Conservation (phyloP, 2,113 vertebrate genomes). For the Hylia prasina region DNA sequence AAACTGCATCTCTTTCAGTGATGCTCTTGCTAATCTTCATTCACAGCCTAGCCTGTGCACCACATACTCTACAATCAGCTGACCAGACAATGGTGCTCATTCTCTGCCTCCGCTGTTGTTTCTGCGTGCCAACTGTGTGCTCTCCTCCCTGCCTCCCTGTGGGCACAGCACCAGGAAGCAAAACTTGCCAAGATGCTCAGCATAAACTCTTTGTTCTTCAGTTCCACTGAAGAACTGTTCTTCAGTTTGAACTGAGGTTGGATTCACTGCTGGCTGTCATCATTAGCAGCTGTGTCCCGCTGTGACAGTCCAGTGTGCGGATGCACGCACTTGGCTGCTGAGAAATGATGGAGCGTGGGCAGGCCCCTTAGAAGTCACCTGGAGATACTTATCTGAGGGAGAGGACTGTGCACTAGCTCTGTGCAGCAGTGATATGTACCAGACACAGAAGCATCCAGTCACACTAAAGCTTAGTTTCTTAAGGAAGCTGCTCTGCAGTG, state of each 20-base stretch:
- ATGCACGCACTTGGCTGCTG: not conserved
- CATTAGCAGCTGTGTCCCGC: not conserved
- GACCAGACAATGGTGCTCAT: not conserved
- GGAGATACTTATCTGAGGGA: not conserved
- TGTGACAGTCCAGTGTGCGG: not conserved
- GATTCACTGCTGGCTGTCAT: not conserved
- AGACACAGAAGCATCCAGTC: not conserved
- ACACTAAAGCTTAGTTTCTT: not conserved
- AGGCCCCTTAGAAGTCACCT: not conserved
- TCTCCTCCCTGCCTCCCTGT: not conserved
- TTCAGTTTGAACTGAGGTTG: not conserved
- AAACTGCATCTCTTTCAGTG: not conserved
- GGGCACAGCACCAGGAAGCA: not conserved
- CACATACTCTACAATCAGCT: not conserved
- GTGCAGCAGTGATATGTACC: not conserved
- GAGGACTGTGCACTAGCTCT: not conserved
- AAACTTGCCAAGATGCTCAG: not conserved
- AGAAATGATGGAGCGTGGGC: not conserved
- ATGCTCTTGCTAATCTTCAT: not conserved
- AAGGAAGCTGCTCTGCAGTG: not conserved
- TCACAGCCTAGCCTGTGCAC: not conserved
- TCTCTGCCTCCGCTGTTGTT: not conserved
- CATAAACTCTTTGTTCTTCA: not conserved
- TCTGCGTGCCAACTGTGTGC: rapidly evolving
- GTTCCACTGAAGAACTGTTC: not conserved